Conservation (phyloP, 2,888 invertebrate genomes). For the Diaphora mendica region DNA sequence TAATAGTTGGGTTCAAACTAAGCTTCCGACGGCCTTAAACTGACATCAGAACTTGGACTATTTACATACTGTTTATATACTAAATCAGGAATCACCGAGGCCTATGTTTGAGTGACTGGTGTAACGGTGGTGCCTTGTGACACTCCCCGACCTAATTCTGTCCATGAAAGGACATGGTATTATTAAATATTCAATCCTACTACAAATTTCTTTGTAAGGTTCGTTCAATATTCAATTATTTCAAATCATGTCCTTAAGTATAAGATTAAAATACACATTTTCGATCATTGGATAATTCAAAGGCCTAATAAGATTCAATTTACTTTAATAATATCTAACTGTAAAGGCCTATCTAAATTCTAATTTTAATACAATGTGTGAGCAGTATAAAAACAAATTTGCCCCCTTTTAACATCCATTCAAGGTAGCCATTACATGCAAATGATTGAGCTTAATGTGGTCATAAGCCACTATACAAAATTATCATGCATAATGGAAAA, state of each 20-base stretch:
- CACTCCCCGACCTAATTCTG: not conserved
- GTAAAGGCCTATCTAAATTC: constrained; percentile 5
- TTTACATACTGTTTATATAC: constrained; percentile 6
- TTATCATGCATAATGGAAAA: constrained; percentile 46
- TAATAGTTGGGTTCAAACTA: constrained; percentile 38
- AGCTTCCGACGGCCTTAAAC: constrained; percentile 30
- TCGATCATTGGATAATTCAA: not conserved
- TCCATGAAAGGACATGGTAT: not conserved
- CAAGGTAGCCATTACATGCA: constrained; percentile 26
- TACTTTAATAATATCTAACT: not conserved
- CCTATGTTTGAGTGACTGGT: not conserved
- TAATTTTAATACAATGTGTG: not conserved
- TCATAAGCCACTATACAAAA: constrained; percentile 33
- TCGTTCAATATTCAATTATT: not conserved
- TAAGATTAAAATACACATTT: not conserved
- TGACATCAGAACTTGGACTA: constrained; percentile 6
- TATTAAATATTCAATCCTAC: not conserved
- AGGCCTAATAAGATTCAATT: not conserved
- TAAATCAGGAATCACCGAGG: not conserved
- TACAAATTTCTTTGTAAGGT: not conserved
- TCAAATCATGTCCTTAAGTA: not conserved
- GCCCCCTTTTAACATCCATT: constrained; percentile 13
- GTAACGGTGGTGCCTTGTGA: not conserved
- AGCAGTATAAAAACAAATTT: not conserved
- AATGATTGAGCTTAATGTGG: constrained; percentile 32